Percentiles rank a stretch among this genome's conserved stretches.
Evolutionary conservation across 2,888 invertebrate genomes (phyloP).

Genomic region (Ornithoptera priamus): DNA sequence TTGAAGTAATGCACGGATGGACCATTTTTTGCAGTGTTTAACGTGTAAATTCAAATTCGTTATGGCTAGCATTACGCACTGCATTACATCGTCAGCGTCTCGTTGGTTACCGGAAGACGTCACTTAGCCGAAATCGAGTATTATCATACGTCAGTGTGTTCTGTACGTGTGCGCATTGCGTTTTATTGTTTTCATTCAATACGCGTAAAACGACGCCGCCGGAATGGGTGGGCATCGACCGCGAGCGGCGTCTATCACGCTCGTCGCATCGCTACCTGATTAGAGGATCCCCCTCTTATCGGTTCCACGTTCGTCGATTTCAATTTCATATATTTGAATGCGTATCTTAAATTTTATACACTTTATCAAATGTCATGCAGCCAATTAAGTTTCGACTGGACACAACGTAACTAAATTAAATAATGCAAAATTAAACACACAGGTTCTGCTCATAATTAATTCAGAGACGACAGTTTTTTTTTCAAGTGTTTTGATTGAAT

Average conservation of each 20-base stretch:
- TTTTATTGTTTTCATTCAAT: constrained; percentile 49
- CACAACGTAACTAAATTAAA: neutral
- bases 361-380: neutral
- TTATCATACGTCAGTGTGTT: constrained; percentile 31
- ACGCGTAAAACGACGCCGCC: constrained; percentile 54
- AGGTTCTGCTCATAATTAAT: neutral
- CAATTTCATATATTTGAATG: neutral
- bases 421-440: neutral
- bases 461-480: no score
- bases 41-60: neutral
- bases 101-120: constrained; percentile 25
- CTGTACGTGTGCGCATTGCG: constrained; percentile 36
- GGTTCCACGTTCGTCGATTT: constrained; percentile 18
- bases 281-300: constrained; percentile 16
- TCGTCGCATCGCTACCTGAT: constrained; percentile 24
- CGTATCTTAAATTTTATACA: no score
- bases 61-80: constrained; percentile 7
- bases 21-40: no score
- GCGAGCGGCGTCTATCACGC: constrained; percentile 45
- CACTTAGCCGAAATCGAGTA: constrained; percentile 28
- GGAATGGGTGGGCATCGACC: constrained; percentile 49
- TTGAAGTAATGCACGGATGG: no score
- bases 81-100: constrained; percentile 9
- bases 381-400: neutral
- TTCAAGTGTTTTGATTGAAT: no score